phyloP scores from a whole-genome alignment of 2,888 invertebrate genomes.

The Epistrophella euchroma region DNA sequence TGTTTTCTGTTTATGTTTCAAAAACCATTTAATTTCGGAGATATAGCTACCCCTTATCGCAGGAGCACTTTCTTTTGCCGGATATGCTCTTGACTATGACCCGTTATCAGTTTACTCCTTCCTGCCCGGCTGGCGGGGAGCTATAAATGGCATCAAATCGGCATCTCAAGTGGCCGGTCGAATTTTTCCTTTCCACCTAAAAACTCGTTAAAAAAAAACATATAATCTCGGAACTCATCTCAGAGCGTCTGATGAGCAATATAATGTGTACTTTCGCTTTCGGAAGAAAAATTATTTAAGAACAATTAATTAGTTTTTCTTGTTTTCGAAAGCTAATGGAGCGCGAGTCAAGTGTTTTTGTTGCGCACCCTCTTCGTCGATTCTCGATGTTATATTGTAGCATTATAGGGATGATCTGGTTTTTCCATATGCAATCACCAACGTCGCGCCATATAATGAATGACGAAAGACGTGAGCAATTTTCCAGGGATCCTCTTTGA shows the following conservation, averaged over 20 bases:
- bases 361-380: conserved; percentile 69
- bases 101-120: conserved; percentile 49
- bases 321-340: conserved; percentile 74
- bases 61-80: conserved; percentile 56
- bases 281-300: conserved; percentile 17
- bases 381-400: neutral
- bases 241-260: conserved; percentile 54
- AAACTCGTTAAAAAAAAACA: conserved; percentile 84
- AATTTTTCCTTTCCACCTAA: conserved; percentile 24
- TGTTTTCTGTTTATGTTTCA: conserved; percentile 66
- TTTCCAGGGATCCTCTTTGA: conserved; percentile 55
- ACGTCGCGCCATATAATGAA: conserved; percentile 50
- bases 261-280: conserved; percentile 70
- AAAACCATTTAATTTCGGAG: conserved; percentile 55
- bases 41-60: conserved; percentile 28
- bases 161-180: conserved; percentile 42
- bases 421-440: conserved; percentile 25
- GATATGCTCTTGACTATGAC: conserved; percentile 55
- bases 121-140: conserved; percentile 15
- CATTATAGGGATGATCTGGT: conserved; percentile 44
- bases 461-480: conserved; percentile 69
- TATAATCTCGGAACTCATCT: conserved; percentile 79
- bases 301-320: conserved; percentile 72
- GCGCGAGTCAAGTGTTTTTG: conserved; percentile 72
- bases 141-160: conserved; percentile 42